Conservation (phyloP, 1,140 invertebrate genomes). For the Delia radicum region DNA sequence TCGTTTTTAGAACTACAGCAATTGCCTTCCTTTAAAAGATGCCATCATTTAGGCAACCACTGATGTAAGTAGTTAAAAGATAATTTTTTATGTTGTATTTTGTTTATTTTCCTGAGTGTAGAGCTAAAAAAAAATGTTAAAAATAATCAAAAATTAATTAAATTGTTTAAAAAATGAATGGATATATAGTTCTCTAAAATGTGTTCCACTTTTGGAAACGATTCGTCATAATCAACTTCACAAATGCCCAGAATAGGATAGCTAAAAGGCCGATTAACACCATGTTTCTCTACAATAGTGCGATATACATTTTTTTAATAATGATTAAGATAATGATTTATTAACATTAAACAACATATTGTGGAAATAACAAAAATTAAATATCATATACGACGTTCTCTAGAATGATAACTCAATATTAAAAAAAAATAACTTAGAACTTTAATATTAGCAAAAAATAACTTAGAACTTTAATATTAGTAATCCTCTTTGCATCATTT, state of each 20-base stretch:
- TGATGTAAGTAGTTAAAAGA: too few species aligned
- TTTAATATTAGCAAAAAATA: neutral
- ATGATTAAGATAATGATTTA: neutral
- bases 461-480: neutral
- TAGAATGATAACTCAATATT: neutral
- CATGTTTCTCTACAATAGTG: neutral
- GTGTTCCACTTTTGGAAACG: neutral
- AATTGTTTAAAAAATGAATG: too few species aligned
- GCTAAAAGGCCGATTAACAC: neutral
- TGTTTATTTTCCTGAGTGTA: neutral
- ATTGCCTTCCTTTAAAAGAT: too few species aligned
- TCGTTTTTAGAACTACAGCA: too few species aligned
- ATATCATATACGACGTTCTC: neutral
- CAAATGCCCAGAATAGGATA: neutral
- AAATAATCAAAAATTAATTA: too few species aligned
- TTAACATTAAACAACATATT: neutral
- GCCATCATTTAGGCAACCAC: too few species aligned
- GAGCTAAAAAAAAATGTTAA: neutral
- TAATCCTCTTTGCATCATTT: neutral
- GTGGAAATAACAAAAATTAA: neutral
- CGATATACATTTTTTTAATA: neutral
- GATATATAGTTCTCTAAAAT: neutral
- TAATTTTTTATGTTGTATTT: too few species aligned
- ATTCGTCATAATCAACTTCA: neutral
- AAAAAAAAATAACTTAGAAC: neutral